phyloP scores from a whole-genome alignment of 2,888 invertebrate genomes.

The Hypomecis punctinalis region DNA sequence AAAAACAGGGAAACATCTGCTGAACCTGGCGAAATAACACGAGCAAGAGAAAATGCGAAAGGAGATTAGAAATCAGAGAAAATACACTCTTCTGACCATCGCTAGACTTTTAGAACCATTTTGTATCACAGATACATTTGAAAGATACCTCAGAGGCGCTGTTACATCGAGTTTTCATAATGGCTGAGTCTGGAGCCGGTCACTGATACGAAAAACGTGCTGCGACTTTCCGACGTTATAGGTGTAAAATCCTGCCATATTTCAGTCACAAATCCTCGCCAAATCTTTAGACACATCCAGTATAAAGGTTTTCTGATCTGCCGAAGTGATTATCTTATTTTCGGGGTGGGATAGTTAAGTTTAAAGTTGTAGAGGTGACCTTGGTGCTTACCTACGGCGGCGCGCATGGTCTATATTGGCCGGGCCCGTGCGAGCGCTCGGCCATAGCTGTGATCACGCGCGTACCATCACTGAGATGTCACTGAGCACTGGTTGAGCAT shows the following conservation, averaged over 20 bases:
- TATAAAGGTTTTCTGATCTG: too few relatives aligned
- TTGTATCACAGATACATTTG: too few relatives aligned
- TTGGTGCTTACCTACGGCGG: conserved; percentile 70
- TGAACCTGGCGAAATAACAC: neutral
- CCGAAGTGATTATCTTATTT: too few relatives aligned
- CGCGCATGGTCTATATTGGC: conserved; percentile 74
- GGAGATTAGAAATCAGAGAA: neutral
- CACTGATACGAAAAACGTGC: conserved; percentile 7
- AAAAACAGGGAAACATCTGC: neutral
- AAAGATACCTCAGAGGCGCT: too few relatives aligned
- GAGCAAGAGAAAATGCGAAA: neutral
- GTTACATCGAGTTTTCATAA: conserved; percentile 10
- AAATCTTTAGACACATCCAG: too few relatives aligned
- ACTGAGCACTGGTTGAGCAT: conserved; percentile 61
- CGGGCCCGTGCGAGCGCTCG: conserved; percentile 73
- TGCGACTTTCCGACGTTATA: neutral
- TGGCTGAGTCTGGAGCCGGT: neutral
- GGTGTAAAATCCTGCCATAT: too few relatives aligned
- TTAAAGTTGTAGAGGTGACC: too few relatives aligned
- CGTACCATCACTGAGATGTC: conserved; percentile 65
- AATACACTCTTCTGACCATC: too few relatives aligned
- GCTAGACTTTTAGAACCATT: too few relatives aligned
- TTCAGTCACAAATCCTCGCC: too few relatives aligned
- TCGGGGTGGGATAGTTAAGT: too few relatives aligned
- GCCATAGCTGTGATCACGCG: conserved; percentile 75